phyloP scores from a whole-genome alignment of 2,113 vertebrate species.

The Corvus hawaiiensis region DNA sequence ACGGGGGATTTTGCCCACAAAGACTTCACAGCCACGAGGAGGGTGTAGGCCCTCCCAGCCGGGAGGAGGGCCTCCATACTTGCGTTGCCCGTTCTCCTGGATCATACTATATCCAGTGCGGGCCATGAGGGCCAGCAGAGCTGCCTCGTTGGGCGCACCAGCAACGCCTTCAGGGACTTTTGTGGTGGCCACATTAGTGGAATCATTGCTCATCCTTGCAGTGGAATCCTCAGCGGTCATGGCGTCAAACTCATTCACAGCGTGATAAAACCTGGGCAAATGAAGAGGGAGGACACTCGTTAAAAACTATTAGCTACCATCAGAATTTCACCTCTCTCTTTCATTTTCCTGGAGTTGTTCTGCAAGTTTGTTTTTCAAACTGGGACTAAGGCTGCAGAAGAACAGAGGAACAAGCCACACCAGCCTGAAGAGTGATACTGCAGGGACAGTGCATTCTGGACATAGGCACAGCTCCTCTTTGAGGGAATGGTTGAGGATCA shows the following conservation, averaged over 20 bases:
- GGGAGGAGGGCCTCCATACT: conserved; percentile 90
- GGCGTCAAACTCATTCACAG: conserved; percentile 89
- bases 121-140: conserved; percentile 88
- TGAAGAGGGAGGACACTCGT: not conserved
- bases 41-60: conserved; percentile 89
- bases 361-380: not conserved
- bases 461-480: not conserved
- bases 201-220: conserved; percentile 87
- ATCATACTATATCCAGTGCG: conserved; percentile 92
- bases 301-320: not conserved
- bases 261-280: conserved; percentile 70
- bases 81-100: conserved; percentile 96
- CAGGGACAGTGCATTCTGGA: not conserved
- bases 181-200: conserved; percentile 64
- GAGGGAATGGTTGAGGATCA: not conserved
- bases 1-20: conserved; percentile 96
- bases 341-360: not conserved
- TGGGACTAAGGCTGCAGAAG: not conserved
- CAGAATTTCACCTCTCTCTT: not conserved
- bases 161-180: conserved; percentile 84
- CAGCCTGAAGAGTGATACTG: not conserved
- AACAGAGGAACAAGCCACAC: not conserved
- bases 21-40: conserved; percentile 95
- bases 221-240: conserved; percentile 97
- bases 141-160: conserved; percentile 84